These are phyloP conservation scores for Campoletis raptor DNA, from an alignment of 2,888 invertebrate species.

Conservation along the genomic window DNA sequence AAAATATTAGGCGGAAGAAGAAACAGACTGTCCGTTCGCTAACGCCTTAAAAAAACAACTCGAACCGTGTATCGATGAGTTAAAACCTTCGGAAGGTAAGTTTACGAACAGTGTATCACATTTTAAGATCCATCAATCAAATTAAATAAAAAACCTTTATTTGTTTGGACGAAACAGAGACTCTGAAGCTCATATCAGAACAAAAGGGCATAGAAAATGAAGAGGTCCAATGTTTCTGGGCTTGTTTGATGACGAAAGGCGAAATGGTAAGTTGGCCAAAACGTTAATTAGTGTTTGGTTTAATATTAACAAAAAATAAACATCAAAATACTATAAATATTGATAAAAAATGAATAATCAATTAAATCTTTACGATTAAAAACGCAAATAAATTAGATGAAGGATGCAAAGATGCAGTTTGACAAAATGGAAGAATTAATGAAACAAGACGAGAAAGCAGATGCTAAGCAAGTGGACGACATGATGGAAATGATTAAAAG, in stretches of 20 bases:
- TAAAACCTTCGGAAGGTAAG: constrained; percentile 63
- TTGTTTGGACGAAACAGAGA: neutral
- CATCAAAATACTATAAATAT: neutral
- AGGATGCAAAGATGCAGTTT: constrained; percentile 48
- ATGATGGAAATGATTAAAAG: constrained; percentile 26
- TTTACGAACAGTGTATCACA: neutral
- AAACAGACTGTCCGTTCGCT: constrained; percentile 55
- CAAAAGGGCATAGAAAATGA: constrained; percentile 41
- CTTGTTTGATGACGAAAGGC: constrained; percentile 49
- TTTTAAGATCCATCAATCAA: neutral
- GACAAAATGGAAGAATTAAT: constrained; percentile 56
- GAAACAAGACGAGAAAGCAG: constrained; percentile 33
- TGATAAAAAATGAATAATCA: neutral
- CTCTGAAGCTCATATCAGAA: constrained; percentile 17
- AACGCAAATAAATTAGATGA: constrained; percentile 32
- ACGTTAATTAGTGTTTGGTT: neutral
- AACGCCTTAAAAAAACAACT: constrained; percentile 41
- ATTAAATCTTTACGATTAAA: neutral
- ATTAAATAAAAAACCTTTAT: neutral
- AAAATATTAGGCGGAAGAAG: constrained; percentile 32
- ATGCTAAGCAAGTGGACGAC: constrained; percentile 14
- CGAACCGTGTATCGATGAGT: constrained; percentile 53
- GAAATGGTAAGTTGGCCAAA: constrained; percentile 61
- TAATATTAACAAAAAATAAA: neutral
- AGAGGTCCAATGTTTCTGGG: constrained; percentile 63